Base-by-base conservation (phyloP, 2,113 vertebrate genomes). In the Guaruba guarouba region DNA sequence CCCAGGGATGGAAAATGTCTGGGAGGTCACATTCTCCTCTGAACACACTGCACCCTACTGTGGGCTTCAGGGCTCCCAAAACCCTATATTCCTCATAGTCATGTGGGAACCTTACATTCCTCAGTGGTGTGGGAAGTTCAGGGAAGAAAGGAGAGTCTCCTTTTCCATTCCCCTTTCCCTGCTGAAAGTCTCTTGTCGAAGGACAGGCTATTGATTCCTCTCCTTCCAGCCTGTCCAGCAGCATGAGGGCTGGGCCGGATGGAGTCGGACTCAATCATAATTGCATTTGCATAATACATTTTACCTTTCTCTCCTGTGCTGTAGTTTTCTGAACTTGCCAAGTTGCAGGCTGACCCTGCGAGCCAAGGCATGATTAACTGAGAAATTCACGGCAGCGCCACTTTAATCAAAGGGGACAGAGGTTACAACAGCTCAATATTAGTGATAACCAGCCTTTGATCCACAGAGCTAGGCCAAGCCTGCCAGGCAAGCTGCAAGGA, bases 361-460 rank as follows among this genome's bases (percentile, higher is more conserved):
- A 97, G 96, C 97, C 97, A 93, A 97, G 96, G 91, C 97, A 92
- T 98, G 98, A 99, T 99, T 98, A 98, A 98, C 97, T 97, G 96
- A 98, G 98, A 98, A 98, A 98, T 98, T 98, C 98, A 98, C 95
- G 90, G 96, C 97, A 97, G 98, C 95, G 33, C 96, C 94, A 87
- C 97, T 97, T 98, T 99, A 99, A 99, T 99, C 98, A 98, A 98
- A 99, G 97, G 93, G 97, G 99, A 99, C 99, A 99, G 98, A 98
- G 98, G 98, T 99, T 99, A 99, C 98, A 98, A 99, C 98, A 98
- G 98, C 99, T 99, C 98, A 98, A 99, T 99, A 98, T 98, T 97
- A 98, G 98, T 92, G 98, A 99, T 99, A 99, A 98, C 98, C 98
- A 98, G 98, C 98, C 98, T 99, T 99, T 98, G 98, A 99, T 98